Conservation (phyloP, 2,888 invertebrate genomes). For the Psococerastis gibbosa region DNA sequence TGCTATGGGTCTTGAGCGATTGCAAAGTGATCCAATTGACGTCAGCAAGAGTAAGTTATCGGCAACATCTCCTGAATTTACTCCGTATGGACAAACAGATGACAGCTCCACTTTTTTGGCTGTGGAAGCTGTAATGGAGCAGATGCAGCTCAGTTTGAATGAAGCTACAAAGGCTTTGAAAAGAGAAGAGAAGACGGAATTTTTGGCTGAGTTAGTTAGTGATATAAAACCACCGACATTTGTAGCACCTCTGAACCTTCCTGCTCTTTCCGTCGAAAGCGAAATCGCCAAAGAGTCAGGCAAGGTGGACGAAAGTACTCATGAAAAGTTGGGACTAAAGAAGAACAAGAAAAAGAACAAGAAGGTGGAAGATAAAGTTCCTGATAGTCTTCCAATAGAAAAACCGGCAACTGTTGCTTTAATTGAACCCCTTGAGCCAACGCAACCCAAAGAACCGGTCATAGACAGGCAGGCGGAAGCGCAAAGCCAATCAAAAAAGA, state of each 20-base stretch:
- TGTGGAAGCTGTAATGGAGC: not conserved
- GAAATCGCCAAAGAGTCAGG: not conserved
- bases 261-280: constrained; percentile 2
- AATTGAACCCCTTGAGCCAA: no score
- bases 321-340: not conserved
- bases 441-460: no score
- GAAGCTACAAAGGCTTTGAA: constrained; percentile 4
- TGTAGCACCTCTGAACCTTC: not conserved
- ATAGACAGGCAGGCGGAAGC: no score
- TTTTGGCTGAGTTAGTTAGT: not conserved
- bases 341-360: constrained; percentile 9
- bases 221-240: not conserved
- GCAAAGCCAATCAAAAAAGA: no score
- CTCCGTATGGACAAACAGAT: not conserved
- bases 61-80: not conserved
- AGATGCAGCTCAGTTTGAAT: constrained; percentile 3
- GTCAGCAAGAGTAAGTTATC: not conserved
- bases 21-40: not conserved
- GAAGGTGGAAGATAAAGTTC: constrained; percentile 11
- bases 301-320: not conserved
- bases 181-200: not conserved
- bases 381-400: not conserved
- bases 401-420: constrained; percentile 16
- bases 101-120: not conserved
- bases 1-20: not conserved